A percentile compares a stretch with the other conserved stretches of the same genome.
These are phyloP conservation scores for Andinoacara biseriatus DNA, from an alignment of 2,113 vertebrate genomes.

Conservation along the genomic window DNA sequence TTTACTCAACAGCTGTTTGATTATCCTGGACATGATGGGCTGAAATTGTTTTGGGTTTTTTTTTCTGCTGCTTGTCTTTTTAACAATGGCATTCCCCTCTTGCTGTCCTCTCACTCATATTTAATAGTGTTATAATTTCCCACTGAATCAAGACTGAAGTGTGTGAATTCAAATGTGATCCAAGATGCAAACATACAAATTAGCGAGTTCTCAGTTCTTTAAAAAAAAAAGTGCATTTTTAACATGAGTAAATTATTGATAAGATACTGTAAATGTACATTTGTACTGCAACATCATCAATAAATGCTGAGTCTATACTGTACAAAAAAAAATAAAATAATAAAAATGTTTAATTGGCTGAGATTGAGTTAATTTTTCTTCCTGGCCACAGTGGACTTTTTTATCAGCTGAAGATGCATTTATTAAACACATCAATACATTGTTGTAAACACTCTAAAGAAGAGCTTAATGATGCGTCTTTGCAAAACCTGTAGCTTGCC, in stretches of 20 bases:
- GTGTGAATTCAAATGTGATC: background rate
- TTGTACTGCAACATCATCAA: background rate
- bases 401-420: background rate
- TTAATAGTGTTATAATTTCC: background rate
- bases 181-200: background rate
- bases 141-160: constrained; percentile 6
- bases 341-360: background rate
- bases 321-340: background rate
- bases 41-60: background rate
- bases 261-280: background rate
- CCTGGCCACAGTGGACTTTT: background rate
- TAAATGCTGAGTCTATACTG: background rate
- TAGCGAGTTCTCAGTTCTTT: background rate
- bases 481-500: no score
- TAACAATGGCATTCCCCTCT: background rate
- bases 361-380: background rate
- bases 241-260: background rate
- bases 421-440: no score
- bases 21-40: background rate
- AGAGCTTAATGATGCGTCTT: background rate
- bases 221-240: background rate
- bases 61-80: background rate
- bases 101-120: background rate
- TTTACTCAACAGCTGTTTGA: background rate
- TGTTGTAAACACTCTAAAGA: background rate